Evolutionary conservation across 1,140 invertebrate species (phyloP).

Genomic region (Drosophila erecta): DNA sequence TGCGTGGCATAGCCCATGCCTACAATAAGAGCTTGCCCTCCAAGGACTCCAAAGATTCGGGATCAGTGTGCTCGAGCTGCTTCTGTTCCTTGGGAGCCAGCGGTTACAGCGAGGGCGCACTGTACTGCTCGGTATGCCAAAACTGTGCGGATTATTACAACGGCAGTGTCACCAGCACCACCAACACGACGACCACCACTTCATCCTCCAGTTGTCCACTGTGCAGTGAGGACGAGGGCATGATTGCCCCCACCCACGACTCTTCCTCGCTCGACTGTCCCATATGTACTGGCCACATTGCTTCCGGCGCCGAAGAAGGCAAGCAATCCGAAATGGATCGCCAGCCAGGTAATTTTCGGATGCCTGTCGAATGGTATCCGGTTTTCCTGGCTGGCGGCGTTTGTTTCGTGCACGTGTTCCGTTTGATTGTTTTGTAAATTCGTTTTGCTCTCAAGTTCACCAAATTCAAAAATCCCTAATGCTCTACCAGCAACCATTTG

Average conservation of each 20-base stretch:
- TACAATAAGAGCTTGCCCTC: slow-evolving; percentile 68
- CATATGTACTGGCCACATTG: slow-evolving; percentile 59
- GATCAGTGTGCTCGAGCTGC: slow-evolving; percentile 55
- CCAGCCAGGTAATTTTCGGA: slow-evolving; percentile 35
- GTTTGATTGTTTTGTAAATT: slow-evolving; percentile 83
- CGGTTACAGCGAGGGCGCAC: slow-evolving; percentile 72
- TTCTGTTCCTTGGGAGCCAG: slow-evolving; percentile 62
- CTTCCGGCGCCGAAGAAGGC: slow-evolving; percentile 75
- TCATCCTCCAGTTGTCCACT: slow-evolving; percentile 68
- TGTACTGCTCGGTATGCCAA: slow-evolving; percentile 74
- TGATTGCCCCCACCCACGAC: slow-evolving; percentile 33
- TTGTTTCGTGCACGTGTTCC: slow-evolving; percentile 77
- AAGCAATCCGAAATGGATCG: slow-evolving; percentile 74
- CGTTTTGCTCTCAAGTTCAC: slow-evolving; percentile 86
- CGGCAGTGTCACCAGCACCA: slow-evolving; percentile 53
- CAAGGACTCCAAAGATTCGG: slow-evolving; percentile 61
- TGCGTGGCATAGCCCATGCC: slow-evolving; percentile 85
- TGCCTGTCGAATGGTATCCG: slow-evolving; percentile 2
- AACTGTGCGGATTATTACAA: slow-evolving; percentile 59
- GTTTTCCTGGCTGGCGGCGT: slow-evolving; percentile 45
- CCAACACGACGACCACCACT: slow-evolving; percentile 70
- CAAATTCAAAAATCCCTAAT: slow-evolving; percentile 28
- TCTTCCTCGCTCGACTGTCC: slow-evolving; percentile 72
- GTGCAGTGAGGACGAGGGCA: slow-evolving; percentile 57
- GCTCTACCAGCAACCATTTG: slow-evolving; percentile 43